These are phyloP conservation scores for Trichacis sp. DNA, from an alignment of 2,888 invertebrate genomes.

Conservation along the genomic window DNA sequence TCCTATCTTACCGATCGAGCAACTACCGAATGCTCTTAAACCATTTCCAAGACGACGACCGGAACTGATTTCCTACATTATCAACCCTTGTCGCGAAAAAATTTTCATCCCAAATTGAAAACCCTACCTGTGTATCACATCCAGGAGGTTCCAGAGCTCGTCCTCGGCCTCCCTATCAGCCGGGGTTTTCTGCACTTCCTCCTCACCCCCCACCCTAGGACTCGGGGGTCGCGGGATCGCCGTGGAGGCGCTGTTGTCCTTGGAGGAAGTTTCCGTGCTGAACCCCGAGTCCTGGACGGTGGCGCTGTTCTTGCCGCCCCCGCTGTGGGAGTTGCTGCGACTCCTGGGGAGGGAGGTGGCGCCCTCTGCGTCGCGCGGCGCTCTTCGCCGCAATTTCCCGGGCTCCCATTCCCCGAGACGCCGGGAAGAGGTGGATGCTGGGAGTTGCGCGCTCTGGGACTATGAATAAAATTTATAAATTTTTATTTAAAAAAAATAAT, in stretches of 20 bases:
- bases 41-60: too few species aligned
- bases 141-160: conserved; percentile 87
- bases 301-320: conserved; percentile 74
- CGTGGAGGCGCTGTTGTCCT: conserved; percentile 80
- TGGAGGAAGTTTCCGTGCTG: conserved; percentile 89
- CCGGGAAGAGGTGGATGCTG: conserved; percentile 68
- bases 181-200: neutral
- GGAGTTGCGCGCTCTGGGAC: too few species aligned
- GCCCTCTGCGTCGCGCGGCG: conserved; percentile 62
- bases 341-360: conserved; percentile 72
- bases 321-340: conserved; percentile 76
- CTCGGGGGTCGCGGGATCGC: conserved; percentile 67
- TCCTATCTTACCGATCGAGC: too few species aligned
- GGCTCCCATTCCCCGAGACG: conserved; percentile 78
- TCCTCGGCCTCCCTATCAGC: conserved; percentile 75
- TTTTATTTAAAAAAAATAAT: too few species aligned
- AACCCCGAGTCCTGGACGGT: conserved; percentile 88
- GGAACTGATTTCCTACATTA: too few species aligned
- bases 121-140: conserved; percentile 90
- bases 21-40: too few species aligned
- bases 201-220: conserved; percentile 59
- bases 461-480: too few species aligned
- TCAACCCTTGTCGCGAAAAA: too few species aligned
- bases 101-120: too few species aligned
- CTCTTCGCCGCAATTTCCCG: conserved; percentile 79